Conservation (phyloP, 2,113 vertebrate species). For the Nestor notabilis region DNA sequence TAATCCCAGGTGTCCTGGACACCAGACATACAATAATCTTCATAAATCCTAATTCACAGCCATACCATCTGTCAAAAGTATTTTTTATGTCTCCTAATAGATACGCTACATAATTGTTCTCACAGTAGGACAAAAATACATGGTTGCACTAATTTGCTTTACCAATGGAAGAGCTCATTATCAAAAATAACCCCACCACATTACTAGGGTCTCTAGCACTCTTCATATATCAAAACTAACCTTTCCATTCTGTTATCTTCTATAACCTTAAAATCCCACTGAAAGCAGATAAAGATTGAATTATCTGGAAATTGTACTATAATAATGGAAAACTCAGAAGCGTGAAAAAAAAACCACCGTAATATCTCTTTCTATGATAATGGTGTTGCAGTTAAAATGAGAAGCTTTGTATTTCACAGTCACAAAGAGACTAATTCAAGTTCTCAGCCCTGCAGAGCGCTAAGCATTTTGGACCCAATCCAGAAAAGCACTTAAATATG, state of each 20-base stretch:
- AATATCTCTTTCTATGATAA: background rate
- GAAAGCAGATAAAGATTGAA: slow-evolving; percentile 9
- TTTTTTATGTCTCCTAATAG: slow-evolving; percentile 60
- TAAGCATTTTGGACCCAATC: slow-evolving; percentile 20
- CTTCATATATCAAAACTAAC: background rate
- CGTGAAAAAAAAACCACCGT: background rate
- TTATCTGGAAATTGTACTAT: background rate
- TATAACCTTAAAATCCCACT: background rate
- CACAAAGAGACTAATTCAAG: slow-evolving; percentile 38
- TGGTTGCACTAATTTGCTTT: slow-evolving; percentile 31
- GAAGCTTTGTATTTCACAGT: background rate
- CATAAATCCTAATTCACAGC: slow-evolving; percentile 72
- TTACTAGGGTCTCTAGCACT: background rate
- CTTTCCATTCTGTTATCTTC: background rate
- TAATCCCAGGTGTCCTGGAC: slow-evolving; percentile 60
- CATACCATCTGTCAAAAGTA: slow-evolving; percentile 74
- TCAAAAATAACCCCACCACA: background rate
- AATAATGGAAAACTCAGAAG: slow-evolving; percentile 4
- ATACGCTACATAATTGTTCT: slow-evolving; percentile 29
- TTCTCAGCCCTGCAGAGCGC: background rate
- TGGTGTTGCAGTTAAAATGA: slow-evolving; percentile 2
- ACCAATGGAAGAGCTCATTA: slow-evolving; percentile 6
- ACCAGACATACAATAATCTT: slow-evolving; percentile 73
- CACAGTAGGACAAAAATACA: slow-evolving; percentile 28
- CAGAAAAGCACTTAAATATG: slow-evolving; percentile 39